phyloP scores from a whole-genome alignment of 2,888 invertebrate species.

The Clostera curtula region DNA sequence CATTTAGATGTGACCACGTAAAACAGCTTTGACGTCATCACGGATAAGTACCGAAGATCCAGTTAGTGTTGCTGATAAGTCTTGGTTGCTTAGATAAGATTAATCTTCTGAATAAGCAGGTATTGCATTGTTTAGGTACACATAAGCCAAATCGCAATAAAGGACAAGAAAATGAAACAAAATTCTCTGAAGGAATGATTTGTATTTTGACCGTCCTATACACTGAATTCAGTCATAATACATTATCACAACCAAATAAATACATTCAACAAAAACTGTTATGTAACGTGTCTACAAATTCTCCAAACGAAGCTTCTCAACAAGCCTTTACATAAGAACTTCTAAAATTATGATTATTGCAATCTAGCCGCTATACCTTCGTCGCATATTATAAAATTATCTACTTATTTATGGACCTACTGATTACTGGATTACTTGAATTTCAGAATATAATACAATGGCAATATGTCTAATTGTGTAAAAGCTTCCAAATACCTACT shows the following conservation, averaged over 20 bases:
- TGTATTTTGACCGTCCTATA: constrained; percentile 43
- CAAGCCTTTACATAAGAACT: constrained; percentile 30
- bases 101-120: too few relatives aligned
- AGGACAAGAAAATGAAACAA: too few relatives aligned
- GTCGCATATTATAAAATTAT: constrained; percentile 55
- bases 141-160: too few relatives aligned
- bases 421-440: constrained; percentile 47
- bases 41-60: too few relatives aligned
- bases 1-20: too few relatives aligned
- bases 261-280: constrained; percentile 20
- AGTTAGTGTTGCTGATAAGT: too few relatives aligned
- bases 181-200: constrained; percentile 23
- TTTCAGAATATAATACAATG: constrained; percentile 59
- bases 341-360: too few relatives aligned
- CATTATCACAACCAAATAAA: constrained; percentile 56
- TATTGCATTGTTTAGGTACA: too few relatives aligned
- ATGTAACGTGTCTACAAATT: constrained; percentile 23
- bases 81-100: too few relatives aligned
- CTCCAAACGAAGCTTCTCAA: constrained; percentile 25
- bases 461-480: constrained; percentile 60
- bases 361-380: constrained; percentile 34
- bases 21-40: too few relatives aligned
- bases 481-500: constrained; percentile 72
- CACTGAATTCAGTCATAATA: constrained; percentile 46
- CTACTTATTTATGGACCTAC: constrained; percentile 45